Evolutionary conservation across 2,888 invertebrate genomes (phyloP), one percentile per base, ranked within the genome.

Genomic region (Scaptomyza reducta): DNA sequence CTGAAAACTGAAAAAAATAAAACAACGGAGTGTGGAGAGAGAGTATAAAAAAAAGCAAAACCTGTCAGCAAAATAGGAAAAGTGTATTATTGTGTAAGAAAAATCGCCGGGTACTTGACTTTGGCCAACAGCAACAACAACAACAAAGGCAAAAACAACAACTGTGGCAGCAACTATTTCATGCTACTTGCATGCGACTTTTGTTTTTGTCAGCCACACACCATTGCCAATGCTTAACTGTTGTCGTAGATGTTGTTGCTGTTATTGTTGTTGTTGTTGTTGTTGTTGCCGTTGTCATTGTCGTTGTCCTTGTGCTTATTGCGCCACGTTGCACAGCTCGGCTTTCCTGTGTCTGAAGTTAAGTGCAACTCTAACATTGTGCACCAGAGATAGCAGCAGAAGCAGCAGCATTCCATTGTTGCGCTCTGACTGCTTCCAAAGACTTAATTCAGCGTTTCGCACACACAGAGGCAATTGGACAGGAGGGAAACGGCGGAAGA

Each of bases 291-390:
- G 72, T 64, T 69, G 79, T 69, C 73, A 54, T 70, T 64, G 60
- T 44, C 57, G 67, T 69, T 86, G 84, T 81, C 77, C 87, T 79
- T 81, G 86, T 57, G 77, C 84, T 84, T 74, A 77, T 77, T 79
- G 82, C 78, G 76, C 63, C 73, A 74, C 63, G 54, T 57, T 60
- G 58, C 73, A 66, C 40, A 42, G 56, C 68, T 64, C 56, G 59
- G 73, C 72, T 78, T 84, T 79, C 74, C 88, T 87, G 88, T 75
- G 73, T 75, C 80, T 86, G 83, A 84, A 87, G 88, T 84, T 84
- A 84, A 84, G 88, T 84, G 82, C 82, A 87, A 87, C 83, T 86
- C 88, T 77, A 83, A 87, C 83, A 85, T 84, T 84, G 87, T 78
- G 82, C 85, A 74, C 55, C 77, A 54, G 64, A 74, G 72, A 75